These are phyloP conservation scores for Seira musarum DNA, from an alignment of 2,888 invertebrate species.

Conservation along the genomic window DNA sequence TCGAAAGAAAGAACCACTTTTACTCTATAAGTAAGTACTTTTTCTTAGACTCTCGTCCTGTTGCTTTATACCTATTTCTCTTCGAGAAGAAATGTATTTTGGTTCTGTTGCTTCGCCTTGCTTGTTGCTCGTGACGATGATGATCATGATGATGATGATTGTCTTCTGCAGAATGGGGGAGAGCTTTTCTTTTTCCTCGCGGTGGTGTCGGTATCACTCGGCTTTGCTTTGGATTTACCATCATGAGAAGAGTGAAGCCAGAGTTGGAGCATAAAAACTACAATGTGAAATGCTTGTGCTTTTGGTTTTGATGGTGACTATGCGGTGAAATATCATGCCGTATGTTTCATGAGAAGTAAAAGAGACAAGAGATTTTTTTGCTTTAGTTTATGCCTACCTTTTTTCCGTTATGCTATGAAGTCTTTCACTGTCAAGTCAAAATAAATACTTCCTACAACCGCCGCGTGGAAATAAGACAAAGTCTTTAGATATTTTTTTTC, in stretches of 20 bases:
- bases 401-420: background rate
- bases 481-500: too few relatives aligned
- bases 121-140: constrained; percentile 45
- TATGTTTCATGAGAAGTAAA: constrained; percentile 53
- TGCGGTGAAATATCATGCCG: constrained; percentile 52
- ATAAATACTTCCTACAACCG: too few relatives aligned
- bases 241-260: too few relatives aligned
- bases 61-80: background rate
- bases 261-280: too few relatives aligned
- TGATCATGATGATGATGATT: constrained; percentile 23
- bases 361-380: background rate
- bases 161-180: background rate
- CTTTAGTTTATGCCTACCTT: background rate
- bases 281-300: constrained; percentile 8
- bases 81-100: background rate
- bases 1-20: background rate
- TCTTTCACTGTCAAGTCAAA: background rate
- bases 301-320: constrained; percentile 5
- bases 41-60: constrained; percentile 9
- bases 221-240: constrained; percentile 31
- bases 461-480: too few relatives aligned
- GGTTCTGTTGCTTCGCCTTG: constrained; percentile 53
- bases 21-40: too few relatives aligned
- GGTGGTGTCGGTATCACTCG: constrained; percentile 47
- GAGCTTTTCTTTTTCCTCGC: background rate